A percentile compares a stretch with the other conserved stretches of the same genome.
Conservation (phyloP, 1,140 invertebrate species). For the Caerostris extrusa region DNA sequence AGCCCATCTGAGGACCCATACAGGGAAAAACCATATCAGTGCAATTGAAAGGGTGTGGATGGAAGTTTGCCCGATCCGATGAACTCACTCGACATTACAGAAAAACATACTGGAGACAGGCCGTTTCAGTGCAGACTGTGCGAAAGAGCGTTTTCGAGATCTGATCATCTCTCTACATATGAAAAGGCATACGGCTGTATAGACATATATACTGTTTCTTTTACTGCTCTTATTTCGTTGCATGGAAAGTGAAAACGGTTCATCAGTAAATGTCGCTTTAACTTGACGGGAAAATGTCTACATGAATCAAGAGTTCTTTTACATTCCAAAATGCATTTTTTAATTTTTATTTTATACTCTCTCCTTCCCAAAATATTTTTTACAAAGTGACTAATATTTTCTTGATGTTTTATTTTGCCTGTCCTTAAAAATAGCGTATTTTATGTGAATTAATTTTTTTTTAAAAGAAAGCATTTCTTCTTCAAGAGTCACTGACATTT, state of each 20-base stretch:
- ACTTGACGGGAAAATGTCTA: too few species aligned
- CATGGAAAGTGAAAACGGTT: neutral
- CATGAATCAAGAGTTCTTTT: too few species aligned
- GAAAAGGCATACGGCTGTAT: conserved; percentile 81
- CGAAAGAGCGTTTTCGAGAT: conserved; percentile 83
- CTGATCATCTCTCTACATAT: conserved; percentile 83
- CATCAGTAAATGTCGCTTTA: neutral
- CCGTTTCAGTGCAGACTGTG: conserved; percentile 82
- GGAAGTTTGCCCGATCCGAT: conserved; percentile 85
- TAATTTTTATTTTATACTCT: too few species aligned
- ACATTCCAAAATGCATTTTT: too few species aligned
- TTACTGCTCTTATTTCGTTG: conserved; percentile 12
- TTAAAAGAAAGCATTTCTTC: too few species aligned
- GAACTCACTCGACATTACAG: conserved; percentile 84
- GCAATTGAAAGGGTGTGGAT: conserved; percentile 84
- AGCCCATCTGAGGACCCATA: conserved; percentile 86
- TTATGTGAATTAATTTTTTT: too few species aligned
- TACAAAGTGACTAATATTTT: too few species aligned
- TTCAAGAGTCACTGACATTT: neutral
- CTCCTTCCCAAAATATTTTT: too few species aligned
- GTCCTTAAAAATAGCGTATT: too few species aligned
- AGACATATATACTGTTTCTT: conserved; percentile 15
- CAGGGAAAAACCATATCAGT: conserved; percentile 86
- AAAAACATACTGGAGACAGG: conserved; percentile 82
- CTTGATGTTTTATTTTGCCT: too few species aligned